Conservation (phyloP, 2,888 invertebrate genomes). For the Napeogenes sylphis region DNA sequence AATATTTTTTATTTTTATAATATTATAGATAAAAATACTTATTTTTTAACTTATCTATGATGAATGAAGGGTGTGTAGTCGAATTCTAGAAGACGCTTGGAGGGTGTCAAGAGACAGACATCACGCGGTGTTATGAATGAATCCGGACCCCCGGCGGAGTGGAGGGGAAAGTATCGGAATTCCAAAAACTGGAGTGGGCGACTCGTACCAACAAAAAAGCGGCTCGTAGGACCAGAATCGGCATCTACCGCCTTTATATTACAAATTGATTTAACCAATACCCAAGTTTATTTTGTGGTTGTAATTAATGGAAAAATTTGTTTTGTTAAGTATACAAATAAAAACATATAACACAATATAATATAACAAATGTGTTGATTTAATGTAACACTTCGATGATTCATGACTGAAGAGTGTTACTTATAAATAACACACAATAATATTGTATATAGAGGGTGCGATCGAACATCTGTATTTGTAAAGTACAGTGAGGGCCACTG, state of each 20-base stretch:
- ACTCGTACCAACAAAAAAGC: conserved; percentile 39
- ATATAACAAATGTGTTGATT: too few relatives aligned
- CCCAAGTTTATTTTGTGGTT: conserved; percentile 16
- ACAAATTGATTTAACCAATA: conserved; percentile 32
- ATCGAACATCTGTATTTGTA: conserved; percentile 21
- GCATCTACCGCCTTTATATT: conserved; percentile 30
- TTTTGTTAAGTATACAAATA: not conserved
- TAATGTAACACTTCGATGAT: too few relatives aligned
- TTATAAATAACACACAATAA: too few relatives aligned
- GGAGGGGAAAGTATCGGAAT: conserved; percentile 52
- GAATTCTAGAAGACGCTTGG: not conserved
- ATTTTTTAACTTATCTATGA: too few relatives aligned
- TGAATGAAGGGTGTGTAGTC: too few relatives aligned
- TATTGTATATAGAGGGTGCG: conserved; percentile 1
- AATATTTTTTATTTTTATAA: too few relatives aligned
- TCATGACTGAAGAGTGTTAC: too few relatives aligned
- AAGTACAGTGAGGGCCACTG: conserved; percentile 9
- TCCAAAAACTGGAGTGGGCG: conserved; percentile 55
- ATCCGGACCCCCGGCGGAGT: conserved; percentile 56
- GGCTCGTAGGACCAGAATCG: conserved; percentile 48
- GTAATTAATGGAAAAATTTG: not conserved
- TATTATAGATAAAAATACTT: too few relatives aligned
- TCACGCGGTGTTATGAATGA: conserved; percentile 68
- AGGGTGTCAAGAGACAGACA: conserved; percentile 27
- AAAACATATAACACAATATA: not conserved